These are phyloP conservation scores for Nephrocerus scutellatus DNA, from an alignment of 2,888 invertebrate species.

Conservation along the genomic window DNA sequence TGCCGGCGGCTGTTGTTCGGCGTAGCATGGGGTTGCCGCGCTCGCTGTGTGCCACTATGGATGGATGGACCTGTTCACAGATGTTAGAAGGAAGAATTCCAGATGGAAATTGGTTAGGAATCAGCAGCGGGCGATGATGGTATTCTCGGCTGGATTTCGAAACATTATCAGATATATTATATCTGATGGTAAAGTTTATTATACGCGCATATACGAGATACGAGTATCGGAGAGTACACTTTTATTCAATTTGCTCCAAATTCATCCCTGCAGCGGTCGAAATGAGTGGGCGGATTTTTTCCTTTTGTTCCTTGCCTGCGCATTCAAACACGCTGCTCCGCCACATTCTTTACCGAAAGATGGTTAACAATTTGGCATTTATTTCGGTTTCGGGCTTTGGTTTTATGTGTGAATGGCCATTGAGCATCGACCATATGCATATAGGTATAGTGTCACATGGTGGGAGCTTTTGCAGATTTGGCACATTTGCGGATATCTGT, in stretches of 20 bases:
- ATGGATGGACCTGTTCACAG: conserved; percentile 24
- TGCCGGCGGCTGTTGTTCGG: not conserved
- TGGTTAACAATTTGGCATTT: conserved; percentile 24
- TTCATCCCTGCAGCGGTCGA: not conserved
- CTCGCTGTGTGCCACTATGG: conserved; percentile 16
- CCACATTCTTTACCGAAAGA: conserved; percentile 22
- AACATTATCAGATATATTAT: too few species aligned
- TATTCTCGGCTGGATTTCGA: conserved; percentile 2
- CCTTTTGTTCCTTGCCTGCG: too few species aligned
- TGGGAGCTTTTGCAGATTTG: too few species aligned
- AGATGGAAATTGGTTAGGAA: conserved; percentile 14
- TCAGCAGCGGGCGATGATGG: conserved; percentile 11
- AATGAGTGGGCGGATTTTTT: conserved; percentile 12
- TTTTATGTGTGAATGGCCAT: not conserved
- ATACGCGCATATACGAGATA: too few species aligned
- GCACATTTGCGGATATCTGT: too few species aligned
- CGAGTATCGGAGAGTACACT: too few species aligned
- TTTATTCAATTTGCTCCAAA: too few species aligned
- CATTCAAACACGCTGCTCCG: too few species aligned
- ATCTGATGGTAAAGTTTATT: too few species aligned
- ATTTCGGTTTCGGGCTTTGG: conserved; percentile 14
- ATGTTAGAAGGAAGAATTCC: conserved; percentile 20
- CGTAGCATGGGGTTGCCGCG: conserved; percentile 1
- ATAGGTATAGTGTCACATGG: too few species aligned
- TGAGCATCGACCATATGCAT: conserved; percentile 2